phyloP scores from a whole-genome alignment of 2,113 vertebrate species.

The Leiothrix lutea region DNA sequence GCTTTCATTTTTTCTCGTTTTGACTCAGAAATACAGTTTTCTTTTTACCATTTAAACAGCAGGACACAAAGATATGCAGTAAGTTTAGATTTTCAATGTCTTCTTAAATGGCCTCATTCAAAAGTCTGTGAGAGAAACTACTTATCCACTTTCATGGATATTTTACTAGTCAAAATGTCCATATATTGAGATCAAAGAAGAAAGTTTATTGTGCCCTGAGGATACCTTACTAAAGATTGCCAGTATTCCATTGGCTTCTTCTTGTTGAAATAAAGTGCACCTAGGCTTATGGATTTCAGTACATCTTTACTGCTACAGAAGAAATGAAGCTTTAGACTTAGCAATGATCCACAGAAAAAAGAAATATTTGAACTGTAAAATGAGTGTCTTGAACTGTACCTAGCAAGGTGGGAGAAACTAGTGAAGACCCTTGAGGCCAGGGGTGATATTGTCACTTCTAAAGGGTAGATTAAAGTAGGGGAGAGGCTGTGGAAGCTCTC shows the following conservation, averaged over 20 bases:
- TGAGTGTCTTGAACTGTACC: background rate
- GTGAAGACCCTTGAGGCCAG: background rate
- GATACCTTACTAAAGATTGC: background rate
- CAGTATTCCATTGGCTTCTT: background rate
- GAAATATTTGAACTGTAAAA: background rate
- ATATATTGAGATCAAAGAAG: background rate
- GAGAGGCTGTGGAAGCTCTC: background rate
- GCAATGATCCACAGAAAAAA: background rate
- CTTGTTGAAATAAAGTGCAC: background rate
- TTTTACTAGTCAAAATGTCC: background rate
- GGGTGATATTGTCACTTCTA: background rate
- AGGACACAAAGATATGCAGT: background rate
- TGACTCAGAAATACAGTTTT: background rate
- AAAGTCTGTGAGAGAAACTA: background rate
- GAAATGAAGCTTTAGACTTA: background rate
- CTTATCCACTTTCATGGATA: background rate
- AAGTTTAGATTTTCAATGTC: background rate
- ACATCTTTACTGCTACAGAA: background rate
- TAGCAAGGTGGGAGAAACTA: background rate
- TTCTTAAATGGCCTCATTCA: background rate
- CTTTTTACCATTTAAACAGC: background rate
- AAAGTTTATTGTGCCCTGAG: background rate
- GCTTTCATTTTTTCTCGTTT: background rate
- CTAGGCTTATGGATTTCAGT: background rate
- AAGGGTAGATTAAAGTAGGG: background rate